Percentiles rank a stretch among this genome's conserved stretches.
Conservation (phyloP, 2,113 vertebrate species). For the Himantopus leucocephalus region DNA sequence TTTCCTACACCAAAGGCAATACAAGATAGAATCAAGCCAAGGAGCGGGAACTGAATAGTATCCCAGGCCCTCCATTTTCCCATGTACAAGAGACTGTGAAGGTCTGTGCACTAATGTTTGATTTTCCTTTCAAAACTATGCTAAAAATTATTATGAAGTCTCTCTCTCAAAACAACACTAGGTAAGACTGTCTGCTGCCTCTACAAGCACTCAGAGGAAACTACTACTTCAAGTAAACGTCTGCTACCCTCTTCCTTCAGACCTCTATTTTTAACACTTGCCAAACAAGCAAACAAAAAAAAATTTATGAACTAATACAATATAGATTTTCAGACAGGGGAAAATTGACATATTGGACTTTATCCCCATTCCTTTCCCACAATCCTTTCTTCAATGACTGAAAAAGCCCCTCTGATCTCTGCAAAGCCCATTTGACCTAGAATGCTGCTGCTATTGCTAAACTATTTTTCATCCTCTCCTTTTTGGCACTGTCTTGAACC, state of each 20-base stretch:
- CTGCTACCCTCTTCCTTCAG: neutral
- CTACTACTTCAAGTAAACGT: neutral
- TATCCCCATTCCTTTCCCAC: neutral
- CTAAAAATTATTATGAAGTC: neutral
- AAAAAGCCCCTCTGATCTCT: neutral
- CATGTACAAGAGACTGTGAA: neutral
- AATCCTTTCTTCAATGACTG: neutral
- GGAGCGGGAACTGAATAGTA: neutral
- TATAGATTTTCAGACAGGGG: neutral
- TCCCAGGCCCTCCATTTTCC: neutral
- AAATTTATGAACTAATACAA: neutral
- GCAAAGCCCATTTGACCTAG: neutral
- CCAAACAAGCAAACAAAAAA: neutral
- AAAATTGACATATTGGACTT: neutral
- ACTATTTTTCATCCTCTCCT: slow-evolving; percentile 11
- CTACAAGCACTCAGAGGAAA: neutral
- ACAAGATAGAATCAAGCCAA: slow-evolving; percentile 8
- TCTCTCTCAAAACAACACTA: neutral
- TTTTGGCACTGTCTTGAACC: neutral
- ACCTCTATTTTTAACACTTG: neutral
- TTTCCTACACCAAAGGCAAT: slow-evolving; percentile 13
- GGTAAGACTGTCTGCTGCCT: neutral
- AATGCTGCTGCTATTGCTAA: neutral
- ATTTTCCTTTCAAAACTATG: neutral
- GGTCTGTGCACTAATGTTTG: neutral